These are phyloP conservation scores for Microtus richardsoni DNA, from an alignment of 2,113 vertebrate genomes.

Conservation along the genomic window DNA sequence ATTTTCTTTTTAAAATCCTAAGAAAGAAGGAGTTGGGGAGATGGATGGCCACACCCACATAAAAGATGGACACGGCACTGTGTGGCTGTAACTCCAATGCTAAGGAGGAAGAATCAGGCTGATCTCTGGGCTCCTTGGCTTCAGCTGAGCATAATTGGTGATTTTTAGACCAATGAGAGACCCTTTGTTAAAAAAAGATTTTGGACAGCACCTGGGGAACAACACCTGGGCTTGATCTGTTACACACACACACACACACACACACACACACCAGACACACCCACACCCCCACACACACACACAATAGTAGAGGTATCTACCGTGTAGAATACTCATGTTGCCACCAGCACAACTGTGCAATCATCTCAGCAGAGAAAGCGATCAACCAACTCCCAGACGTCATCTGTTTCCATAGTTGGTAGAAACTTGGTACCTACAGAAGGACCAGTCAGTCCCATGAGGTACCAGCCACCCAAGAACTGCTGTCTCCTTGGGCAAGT, in stretches of 20 bases:
- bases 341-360: background rate
- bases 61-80: background rate
- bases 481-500: too few species aligned
- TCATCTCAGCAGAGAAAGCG: background rate
- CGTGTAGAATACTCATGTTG: background rate
- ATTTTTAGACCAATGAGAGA: background rate
- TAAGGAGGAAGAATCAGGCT: background rate
- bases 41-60: background rate
- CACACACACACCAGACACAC: background rate
- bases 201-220: background rate
- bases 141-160: background rate
- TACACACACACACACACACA: background rate
- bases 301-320: background rate
- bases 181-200: background rate
- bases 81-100: background rate
- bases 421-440: background rate
- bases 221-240: background rate
- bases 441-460: background rate
- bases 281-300: background rate
- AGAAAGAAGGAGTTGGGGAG: background rate
- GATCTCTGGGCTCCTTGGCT: background rate
- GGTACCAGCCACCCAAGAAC: background rate
- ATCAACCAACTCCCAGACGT: accelerated
- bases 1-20: background rate
- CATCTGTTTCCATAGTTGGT: background rate